Conservation (phyloP, 2,888 invertebrate species). For the Agriopis marginaria region DNA sequence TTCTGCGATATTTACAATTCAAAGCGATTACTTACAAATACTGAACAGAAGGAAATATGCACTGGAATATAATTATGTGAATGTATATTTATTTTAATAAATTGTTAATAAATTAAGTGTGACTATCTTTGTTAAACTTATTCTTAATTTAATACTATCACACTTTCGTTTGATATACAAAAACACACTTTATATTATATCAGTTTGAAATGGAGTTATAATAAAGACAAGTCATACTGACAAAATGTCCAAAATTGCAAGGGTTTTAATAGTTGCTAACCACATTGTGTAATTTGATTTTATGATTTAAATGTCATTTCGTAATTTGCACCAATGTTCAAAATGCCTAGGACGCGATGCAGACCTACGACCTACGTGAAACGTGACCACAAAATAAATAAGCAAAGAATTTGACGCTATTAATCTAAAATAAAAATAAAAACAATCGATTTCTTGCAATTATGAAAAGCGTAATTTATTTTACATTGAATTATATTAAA, state of each 20-base stretch:
- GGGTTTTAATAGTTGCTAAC: too few relatives aligned
- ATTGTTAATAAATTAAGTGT: conserved; percentile 37
- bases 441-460: too few relatives aligned
- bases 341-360: too few relatives aligned
- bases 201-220: background rate
- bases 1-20: conserved; percentile 66
- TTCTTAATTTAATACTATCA: conserved; percentile 66
- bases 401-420: too few relatives aligned
- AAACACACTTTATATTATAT: conserved; percentile 12
- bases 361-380: too few relatives aligned
- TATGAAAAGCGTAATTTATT: background rate
- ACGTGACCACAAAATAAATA: too few relatives aligned
- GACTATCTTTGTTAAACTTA: conserved; percentile 40
- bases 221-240: too few relatives aligned
- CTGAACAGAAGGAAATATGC: conserved; percentile 64
- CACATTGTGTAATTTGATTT: too few relatives aligned
- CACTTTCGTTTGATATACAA: conserved; percentile 47
- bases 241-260: too few relatives aligned
- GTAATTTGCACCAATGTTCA: too few relatives aligned
- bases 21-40: conserved; percentile 67
- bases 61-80: conserved; percentile 60
- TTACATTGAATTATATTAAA: background rate
- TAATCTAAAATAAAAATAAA: too few relatives aligned
- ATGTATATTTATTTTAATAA: conserved; percentile 8
- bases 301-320: too few relatives aligned